phyloP scores from a whole-genome alignment of 2,113 vertebrate species.

The Hippolais icterina region DNA sequence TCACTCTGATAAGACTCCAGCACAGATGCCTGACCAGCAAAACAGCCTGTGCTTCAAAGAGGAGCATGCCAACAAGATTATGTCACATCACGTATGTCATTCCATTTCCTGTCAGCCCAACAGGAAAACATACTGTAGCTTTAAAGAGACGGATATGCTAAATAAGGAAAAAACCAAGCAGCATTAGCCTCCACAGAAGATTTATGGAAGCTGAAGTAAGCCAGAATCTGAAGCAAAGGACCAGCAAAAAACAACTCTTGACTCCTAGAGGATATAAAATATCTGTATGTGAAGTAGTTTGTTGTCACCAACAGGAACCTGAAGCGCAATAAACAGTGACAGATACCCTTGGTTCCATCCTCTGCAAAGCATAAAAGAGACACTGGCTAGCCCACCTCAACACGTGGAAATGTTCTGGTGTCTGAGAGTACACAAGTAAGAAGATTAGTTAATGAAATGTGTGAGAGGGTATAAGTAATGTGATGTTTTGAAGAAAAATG shows the following conservation, averaged over 20 bases:
- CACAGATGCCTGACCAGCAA: neutral
- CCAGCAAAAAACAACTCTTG: neutral
- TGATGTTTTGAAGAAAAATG: neutral
- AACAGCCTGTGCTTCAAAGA: neutral
- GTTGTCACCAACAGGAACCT: neutral
- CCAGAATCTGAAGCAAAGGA: neutral
- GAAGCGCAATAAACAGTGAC: neutral
- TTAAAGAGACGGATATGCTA: neutral
- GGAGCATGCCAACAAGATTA: neutral
- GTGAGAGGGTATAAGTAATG: neutral
- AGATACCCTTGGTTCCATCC: neutral
- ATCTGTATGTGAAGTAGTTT: accelerated
- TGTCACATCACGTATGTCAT: neutral
- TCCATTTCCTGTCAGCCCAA: neutral
- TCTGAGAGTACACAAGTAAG: accelerated
- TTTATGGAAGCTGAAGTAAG: neutral
- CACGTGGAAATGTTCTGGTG: accelerated
- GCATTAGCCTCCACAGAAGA: neutral
- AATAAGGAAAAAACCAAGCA: neutral
- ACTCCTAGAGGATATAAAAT: neutral
- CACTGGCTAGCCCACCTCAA: neutral
- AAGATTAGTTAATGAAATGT: neutral
- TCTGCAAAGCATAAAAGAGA: accelerated
- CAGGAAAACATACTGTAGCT: neutral
- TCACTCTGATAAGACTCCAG: neutral